These are phyloP conservation scores for Capricornis sumatraensis DNA, from an alignment of 2,113 vertebrate species.

Conservation along the genomic window DNA sequence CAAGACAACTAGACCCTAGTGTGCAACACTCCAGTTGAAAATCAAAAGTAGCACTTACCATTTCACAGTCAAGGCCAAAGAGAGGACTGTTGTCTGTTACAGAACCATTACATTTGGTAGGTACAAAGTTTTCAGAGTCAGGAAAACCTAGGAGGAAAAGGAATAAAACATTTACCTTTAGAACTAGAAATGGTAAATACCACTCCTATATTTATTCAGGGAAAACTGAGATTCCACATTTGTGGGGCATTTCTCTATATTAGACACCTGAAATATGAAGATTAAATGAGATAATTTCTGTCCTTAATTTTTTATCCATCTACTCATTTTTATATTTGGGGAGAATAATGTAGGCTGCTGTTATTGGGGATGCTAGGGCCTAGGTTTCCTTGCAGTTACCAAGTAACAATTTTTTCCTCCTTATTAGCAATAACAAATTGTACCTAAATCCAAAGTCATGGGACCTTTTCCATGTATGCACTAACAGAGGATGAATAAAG, in stretches of 20 bases:
- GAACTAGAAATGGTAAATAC: background rate
- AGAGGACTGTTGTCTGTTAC: conserved; percentile 89
- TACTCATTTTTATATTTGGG: background rate
- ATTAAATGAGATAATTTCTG: background rate
- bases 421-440: background rate
- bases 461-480: background rate
- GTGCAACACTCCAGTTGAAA: background rate
- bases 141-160: conserved; percentile 78
- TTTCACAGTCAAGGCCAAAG: conserved; percentile 94
- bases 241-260: background rate
- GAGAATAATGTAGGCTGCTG: background rate
- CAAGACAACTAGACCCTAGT: conserved; percentile 8
- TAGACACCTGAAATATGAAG: background rate
- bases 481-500: background rate
- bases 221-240: background rate
- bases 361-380: background rate
- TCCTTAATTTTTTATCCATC: background rate
- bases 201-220: background rate
- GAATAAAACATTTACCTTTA: background rate
- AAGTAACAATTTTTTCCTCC: background rate
- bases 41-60: conserved; percentile 82
- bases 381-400: background rate
- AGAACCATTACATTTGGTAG: conserved; percentile 73
- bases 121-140: conserved; percentile 80
- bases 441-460: background rate